A percentile compares a stretch with the other conserved stretches of the same genome.
Evolutionary conservation across 2,797 vertebrate species (phyloP).

Genomic region (Danio albolineatus): DNA sequence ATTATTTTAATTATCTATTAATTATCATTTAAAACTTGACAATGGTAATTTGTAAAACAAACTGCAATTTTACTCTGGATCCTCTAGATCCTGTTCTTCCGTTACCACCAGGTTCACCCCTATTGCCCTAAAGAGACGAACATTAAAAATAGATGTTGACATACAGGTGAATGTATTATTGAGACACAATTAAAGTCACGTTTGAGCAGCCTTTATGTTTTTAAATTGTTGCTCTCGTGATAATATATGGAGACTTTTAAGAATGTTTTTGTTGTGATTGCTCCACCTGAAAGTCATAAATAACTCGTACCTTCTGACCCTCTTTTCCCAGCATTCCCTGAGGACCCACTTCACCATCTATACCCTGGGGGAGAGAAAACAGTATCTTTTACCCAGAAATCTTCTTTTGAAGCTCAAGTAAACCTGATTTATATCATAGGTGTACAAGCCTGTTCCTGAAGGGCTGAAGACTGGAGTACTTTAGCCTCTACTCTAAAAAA

Average conservation of each 20-base stretch:
- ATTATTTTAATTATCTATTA: no score
- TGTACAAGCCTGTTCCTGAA: background rate
- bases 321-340: conserved; percentile 70
- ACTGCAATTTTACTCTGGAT: conserved; percentile 70
- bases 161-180: background rate
- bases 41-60: no score
- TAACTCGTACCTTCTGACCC: conserved; percentile 75
- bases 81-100: conserved; percentile 76
- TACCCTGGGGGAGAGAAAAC: conserved; percentile 69
- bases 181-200: background rate
- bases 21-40: no score
- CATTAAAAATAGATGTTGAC: background rate
- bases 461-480: no score
- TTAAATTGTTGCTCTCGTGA: background rate
- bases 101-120: conserved; percentile 73
- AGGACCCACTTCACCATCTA: conserved; percentile 75
- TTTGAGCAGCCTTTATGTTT: background rate
- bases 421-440: background rate
- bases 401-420: background rate
- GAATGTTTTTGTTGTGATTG: conserved; percentile 31
- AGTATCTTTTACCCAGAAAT: background rate
- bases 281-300: conserved; percentile 56
- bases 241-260: conserved; percentile 24
- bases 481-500: background rate
- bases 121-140: conserved; percentile 70